Percentiles rank a stretch among this genome's conserved stretches.
phyloP scores from a whole-genome alignment of 2,113 vertebrate species.

The Upupa epops region DNA sequence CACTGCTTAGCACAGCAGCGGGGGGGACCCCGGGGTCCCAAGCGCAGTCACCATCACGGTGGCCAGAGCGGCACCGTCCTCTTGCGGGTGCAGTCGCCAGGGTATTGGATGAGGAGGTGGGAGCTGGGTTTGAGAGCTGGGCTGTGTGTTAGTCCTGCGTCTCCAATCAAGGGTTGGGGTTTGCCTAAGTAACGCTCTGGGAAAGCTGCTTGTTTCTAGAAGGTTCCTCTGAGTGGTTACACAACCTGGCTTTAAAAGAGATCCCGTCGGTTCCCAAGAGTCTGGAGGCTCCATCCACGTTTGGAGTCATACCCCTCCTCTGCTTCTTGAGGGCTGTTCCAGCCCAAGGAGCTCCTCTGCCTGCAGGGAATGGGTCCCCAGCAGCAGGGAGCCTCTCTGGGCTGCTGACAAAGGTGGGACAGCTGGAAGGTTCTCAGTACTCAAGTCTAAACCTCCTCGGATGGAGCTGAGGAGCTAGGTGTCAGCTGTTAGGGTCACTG shows the following conservation, averaged over 20 bases:
- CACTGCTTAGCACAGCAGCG: neutral
- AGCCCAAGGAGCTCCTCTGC: neutral
- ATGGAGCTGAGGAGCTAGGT: no score
- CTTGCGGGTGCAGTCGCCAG: neutral
- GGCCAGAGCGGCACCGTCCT: neutral
- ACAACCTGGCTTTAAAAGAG: constrained; percentile 59
- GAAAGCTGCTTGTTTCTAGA: constrained; percentile 14
- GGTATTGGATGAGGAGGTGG: neutral
- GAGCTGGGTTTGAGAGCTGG: neutral
- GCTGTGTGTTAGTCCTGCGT: neutral
- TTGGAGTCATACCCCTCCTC: neutral
- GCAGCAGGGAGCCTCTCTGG: fast-evolving
- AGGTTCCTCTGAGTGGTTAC: neutral
- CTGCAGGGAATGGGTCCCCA: neutral
- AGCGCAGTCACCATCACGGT: neutral
- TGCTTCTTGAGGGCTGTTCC: neutral
- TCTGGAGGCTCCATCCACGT: constrained; percentile 28
- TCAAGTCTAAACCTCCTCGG: no score
- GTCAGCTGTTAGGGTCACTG: no score
- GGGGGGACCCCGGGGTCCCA: neutral
- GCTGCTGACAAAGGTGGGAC: neutral
- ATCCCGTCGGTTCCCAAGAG: constrained; percentile 7
- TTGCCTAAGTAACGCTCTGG: constrained; percentile 30
- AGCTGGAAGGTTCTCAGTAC: neutral
- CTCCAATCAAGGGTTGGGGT: neutral